These are phyloP conservation scores for Callithrix jacchus DNA, from an alignment of 2,113 vertebrate genomes.

Conservation along the genomic window DNA sequence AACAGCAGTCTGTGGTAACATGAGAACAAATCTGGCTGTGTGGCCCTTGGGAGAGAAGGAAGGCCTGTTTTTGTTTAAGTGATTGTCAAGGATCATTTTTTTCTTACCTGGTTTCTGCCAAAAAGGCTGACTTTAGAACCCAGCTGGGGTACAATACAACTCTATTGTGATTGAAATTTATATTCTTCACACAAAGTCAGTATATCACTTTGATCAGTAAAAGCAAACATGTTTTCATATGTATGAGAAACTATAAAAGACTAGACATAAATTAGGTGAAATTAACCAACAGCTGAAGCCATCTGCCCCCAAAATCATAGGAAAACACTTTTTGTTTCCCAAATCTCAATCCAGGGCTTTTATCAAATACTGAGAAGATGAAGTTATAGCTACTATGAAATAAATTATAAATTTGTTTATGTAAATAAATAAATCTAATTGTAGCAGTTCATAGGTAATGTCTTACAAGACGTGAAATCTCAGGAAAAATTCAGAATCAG, in stretches of 20 bases:
- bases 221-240: not conserved
- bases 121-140: not conserved
- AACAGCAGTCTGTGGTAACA: not conserved
- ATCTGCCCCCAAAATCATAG: not conserved
- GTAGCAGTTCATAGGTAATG: not conserved
- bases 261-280: slow-evolving; percentile 8
- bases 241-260: not conserved
- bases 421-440: not conserved
- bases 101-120: not conserved
- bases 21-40: not conserved
- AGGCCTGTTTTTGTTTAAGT: not conserved
- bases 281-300: not conserved
- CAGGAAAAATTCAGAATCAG: not conserved
- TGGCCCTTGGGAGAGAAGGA: not conserved
- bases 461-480: not conserved
- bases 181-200: not conserved
- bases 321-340: not conserved
- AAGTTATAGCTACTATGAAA: slow-evolving; percentile 6
- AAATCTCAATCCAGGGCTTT: not conserved
- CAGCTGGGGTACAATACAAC: not conserved
- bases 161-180: not conserved
- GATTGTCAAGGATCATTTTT: not conserved
- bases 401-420: not conserved
- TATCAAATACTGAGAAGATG: slow-evolving; percentile 3
- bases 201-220: not conserved